A percentile compares a stretch with the other conserved stretches of the same genome.
Conservation (phyloP, 1,140 invertebrate genomes). For the Neoseiulus cucumeris region DNA sequence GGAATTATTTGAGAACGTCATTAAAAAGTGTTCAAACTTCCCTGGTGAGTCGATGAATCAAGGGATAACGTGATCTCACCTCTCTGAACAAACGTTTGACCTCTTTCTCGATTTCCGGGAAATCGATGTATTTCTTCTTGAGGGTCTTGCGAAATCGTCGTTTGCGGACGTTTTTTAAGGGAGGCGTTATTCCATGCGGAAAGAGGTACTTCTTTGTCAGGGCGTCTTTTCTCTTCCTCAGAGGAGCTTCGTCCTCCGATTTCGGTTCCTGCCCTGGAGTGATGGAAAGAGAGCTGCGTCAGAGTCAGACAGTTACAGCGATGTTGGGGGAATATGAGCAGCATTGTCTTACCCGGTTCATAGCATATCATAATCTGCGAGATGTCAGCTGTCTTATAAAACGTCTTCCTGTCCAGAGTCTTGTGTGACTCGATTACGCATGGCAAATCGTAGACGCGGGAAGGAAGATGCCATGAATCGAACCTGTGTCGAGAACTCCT, state of each 20-base stretch:
- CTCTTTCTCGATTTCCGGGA: conserved; percentile 94
- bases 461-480: conserved; percentile 63
- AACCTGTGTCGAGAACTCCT: conserved; percentile 48
- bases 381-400: conserved; percentile 92
- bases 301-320: no score
- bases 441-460: conserved; percentile 75
- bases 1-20: neutral
- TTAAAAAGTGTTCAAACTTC: neutral
- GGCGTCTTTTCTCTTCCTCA: conserved; percentile 14
- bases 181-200: conserved; percentile 81
- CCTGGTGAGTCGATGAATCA: neutral
- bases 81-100: conserved; percentile 63
- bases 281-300: no score
- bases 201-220: conserved; percentile 60
- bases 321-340: no score
- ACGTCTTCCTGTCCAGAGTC: conserved; percentile 84
- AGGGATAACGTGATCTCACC: conserved; percentile 7
- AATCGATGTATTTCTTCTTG: conserved; percentile 90
- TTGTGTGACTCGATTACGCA: conserved; percentile 81
- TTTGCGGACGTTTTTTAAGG: conserved; percentile 80
- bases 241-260: conserved; percentile 4
- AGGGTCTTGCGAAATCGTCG: conserved; percentile 81
- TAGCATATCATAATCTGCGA: conserved; percentile 63
- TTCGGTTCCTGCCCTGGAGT: neutral
- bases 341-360: conserved; percentile 30